A percentile compares a stretch with the other conserved stretches of the same genome.
phyloP scores from a whole-genome alignment of 1,140 invertebrate genomes.

The Drosophila lini region DNA sequence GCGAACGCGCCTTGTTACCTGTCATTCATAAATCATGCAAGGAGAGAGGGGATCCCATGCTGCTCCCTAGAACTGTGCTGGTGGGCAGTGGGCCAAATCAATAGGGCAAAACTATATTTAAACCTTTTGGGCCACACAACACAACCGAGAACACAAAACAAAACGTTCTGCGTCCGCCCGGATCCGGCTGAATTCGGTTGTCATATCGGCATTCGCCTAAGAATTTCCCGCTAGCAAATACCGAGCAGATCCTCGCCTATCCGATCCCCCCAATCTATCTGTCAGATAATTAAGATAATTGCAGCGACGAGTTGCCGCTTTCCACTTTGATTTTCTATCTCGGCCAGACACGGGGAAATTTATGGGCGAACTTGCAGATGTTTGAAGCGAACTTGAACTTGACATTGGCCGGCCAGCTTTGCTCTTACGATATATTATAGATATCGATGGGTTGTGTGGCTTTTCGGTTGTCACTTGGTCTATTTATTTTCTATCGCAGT shows the following conservation, averaged over 20 bases:
- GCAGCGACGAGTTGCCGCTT: slow-evolving; percentile 40
- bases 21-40: slow-evolving; percentile 71
- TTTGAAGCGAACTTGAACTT: slow-evolving; percentile 58
- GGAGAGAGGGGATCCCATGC: slow-evolving; percentile 1
- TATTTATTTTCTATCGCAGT: slow-evolving; percentile 11
- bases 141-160: slow-evolving; percentile 5
- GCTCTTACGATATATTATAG: neutral
- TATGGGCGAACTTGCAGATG: slow-evolving; percentile 36
- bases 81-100: slow-evolving; percentile 56
- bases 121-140: slow-evolving; percentile 16
- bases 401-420: slow-evolving; percentile 42
- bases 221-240: slow-evolving; percentile 38
- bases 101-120: slow-evolving; percentile 59
- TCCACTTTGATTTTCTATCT: slow-evolving; percentile 40
- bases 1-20: slow-evolving; percentile 55
- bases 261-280: slow-evolving; percentile 29
- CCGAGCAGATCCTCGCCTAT: neutral
- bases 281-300: slow-evolving; percentile 68
- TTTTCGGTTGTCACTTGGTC: slow-evolving; percentile 18
- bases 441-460: slow-evolving; percentile 2
- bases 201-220: slow-evolving; percentile 32
- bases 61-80: neutral
- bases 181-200: slow-evolving; percentile 73
- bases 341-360: slow-evolving; percentile 18
- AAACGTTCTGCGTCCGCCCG: slow-evolving; percentile 44